Percentiles rank a stretch among this genome's conserved stretches.
Conservation (phyloP, 2,888 invertebrate species). For the Pinctada fucata region DNA sequence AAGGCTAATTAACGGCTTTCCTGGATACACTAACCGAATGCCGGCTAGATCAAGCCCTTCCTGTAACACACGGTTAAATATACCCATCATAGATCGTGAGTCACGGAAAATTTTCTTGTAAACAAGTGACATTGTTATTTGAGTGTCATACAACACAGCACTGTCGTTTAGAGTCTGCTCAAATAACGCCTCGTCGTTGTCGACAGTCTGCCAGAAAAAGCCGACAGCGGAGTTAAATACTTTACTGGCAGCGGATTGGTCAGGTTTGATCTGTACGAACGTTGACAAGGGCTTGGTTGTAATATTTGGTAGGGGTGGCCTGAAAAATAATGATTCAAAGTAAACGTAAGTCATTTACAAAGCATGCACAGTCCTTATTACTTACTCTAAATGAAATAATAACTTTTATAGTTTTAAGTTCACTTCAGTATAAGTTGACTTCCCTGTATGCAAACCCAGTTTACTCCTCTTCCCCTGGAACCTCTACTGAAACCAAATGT, state of each 20-base stretch:
- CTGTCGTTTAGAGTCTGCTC: slow-evolving; percentile 56
- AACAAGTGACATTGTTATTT: slow-evolving; percentile 71
- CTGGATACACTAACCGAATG: slow-evolving; percentile 68
- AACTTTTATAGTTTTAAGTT: no score
- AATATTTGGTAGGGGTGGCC: slow-evolving; percentile 68
- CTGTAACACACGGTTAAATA: slow-evolving; percentile 67
- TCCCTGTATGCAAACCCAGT: slow-evolving; percentile 53
- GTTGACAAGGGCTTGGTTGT: slow-evolving; percentile 71
- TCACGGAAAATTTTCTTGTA: slow-evolving; percentile 69
- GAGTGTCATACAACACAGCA: slow-evolving; percentile 61
- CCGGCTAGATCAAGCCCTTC: slow-evolving; percentile 71
- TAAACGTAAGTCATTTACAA: no score
- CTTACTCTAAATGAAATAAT: no score
- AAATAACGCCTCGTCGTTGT: slow-evolving; percentile 62
- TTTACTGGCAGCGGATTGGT: slow-evolving; percentile 61
- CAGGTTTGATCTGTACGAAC: slow-evolving; percentile 70
- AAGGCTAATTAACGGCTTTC: slow-evolving; percentile 58
- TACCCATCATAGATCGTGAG: slow-evolving; percentile 68
- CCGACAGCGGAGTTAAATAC: slow-evolving; percentile 68
- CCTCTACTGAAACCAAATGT: slow-evolving; percentile 53
- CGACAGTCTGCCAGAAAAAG: slow-evolving; percentile 74
- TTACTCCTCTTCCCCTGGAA: no score
- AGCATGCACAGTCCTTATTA: no score
- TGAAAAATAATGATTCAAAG: slow-evolving; percentile 3
- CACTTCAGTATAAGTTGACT: no score